These are phyloP conservation scores for Drosophila kanekoi DNA, from an alignment of 2,888 invertebrate species.

Conservation along the genomic window DNA sequence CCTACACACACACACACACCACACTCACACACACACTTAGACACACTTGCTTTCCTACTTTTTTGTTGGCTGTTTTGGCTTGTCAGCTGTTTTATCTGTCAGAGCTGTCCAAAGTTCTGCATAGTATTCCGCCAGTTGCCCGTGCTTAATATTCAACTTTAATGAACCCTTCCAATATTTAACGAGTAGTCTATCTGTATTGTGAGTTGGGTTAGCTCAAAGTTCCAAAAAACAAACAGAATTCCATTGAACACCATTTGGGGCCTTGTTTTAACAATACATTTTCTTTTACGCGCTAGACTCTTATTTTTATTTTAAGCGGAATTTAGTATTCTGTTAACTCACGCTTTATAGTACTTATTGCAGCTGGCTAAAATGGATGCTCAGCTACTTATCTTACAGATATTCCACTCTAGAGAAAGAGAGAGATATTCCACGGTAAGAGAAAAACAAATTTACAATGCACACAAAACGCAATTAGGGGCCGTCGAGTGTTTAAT, in stretches of 20 bases:
- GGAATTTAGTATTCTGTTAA: too few relatives aligned
- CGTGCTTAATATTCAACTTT: conserved; percentile 26
- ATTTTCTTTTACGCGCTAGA: too few relatives aligned
- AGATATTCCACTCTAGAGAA: conserved; percentile 2
- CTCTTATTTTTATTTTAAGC: too few relatives aligned
- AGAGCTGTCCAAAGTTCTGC: conserved; percentile 37
- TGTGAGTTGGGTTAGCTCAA: background rate
- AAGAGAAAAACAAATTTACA: conserved; percentile 38
- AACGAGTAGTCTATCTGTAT: background rate
- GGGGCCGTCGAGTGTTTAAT: conserved; percentile 68
- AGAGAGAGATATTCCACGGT: too few relatives aligned
- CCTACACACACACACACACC: conserved; percentile 7
- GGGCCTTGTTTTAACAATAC: too few relatives aligned
- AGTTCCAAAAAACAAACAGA: too few relatives aligned
- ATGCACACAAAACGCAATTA: conserved; percentile 63
- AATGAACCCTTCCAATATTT: conserved; percentile 21
- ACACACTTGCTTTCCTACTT: background rate
- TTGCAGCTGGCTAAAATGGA: background rate
- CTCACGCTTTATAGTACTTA: background rate
- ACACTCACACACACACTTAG: conserved; percentile 5
- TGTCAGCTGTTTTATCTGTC: conserved; percentile 43
- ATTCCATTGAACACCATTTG: too few relatives aligned
- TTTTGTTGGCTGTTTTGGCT: conserved; percentile 15
- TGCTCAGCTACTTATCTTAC: background rate
- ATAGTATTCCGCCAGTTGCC: background rate